Evolutionary conservation across 2,797 vertebrate species (phyloP).

Genomic region (Pangasius krempfi): DNA sequence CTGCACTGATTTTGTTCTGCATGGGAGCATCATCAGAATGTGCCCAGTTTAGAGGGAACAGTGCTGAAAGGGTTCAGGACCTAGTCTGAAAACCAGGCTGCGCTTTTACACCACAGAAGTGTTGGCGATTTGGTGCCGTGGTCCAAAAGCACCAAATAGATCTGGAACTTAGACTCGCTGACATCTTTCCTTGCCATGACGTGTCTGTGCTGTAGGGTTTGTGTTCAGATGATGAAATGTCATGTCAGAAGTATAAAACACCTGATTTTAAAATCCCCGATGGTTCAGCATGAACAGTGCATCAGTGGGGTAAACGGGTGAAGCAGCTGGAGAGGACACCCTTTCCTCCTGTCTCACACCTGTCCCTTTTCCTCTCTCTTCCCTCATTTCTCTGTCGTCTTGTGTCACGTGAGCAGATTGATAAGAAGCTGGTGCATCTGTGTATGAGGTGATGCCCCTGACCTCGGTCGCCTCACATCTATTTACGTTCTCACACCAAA

Average conservation of each 20-base stretch:
- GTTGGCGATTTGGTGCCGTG: neutral
- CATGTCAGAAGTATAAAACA: neutral
- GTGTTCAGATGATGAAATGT: neutral
- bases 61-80: neutral
- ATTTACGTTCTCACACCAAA: neutral
- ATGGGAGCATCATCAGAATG: neutral
- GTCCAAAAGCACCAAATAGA: neutral
- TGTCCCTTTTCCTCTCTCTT: no score
- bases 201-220: neutral
- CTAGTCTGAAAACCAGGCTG: neutral
- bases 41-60: neutral
- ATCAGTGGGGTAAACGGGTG: neutral
- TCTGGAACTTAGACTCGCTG: neutral
- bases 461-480: neutral
- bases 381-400: neutral
- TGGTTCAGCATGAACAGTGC: no score
- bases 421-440: neutral
- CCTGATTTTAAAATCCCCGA: no score
- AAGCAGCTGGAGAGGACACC: neutral
- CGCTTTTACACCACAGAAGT: neutral
- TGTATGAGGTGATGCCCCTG: neutral
- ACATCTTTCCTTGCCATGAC: neutral
- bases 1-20: neutral
- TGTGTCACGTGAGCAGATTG: neutral
- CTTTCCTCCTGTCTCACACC: neutral